Evolutionary conservation across 2,888 invertebrate genomes (phyloP), one percentile per base, ranked within the genome.

Genomic region (Caenorhabditis sinica): DNA sequence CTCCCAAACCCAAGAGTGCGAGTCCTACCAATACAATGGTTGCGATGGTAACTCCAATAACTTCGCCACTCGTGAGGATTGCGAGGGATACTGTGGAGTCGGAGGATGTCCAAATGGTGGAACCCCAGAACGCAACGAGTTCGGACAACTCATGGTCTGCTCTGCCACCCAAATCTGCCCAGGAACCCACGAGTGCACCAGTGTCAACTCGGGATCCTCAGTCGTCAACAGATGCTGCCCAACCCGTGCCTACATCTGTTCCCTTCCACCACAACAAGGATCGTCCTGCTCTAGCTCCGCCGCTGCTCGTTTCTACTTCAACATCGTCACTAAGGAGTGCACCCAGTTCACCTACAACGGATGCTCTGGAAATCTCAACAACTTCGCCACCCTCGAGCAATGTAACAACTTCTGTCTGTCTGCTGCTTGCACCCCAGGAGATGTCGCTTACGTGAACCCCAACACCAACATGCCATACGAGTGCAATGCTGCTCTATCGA

Each of bases 381-480:
- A 92, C 83, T 92, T 92, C 74, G 91, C 89, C 53, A 92, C 90
- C 1, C 61, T 92, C 30, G 91, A 91, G 63, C 91, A 90, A 80
- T 92, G 92, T 85, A 90, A 91, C 85, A 92, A 92, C 88, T 92
- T 91, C 89, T 92, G 92, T 69, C 83, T 91, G 28, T 92, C 92
- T 11, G 92, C 92, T 17, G 92, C 92, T 15, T 93, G 92, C 74
- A 87, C 90, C 9, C 90, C 92, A 8, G 86, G 87, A 84, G 88
- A 89, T 40, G 89, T 90, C 13, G 92, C 91, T 69, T 92, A 92
- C 77, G 90, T 92, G 49, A 91, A 92, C 83, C 92, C 92, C 13
- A 92, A 92, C 87, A 91, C 92, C 25, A 91, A 92, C 74, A 85
- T 90, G 75, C 91, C 92, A 9, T 89, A 88, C 73, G 90, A 90